Conservation (phyloP, 2,888 invertebrate species). For the Sclerodermus sp. region DNA sequence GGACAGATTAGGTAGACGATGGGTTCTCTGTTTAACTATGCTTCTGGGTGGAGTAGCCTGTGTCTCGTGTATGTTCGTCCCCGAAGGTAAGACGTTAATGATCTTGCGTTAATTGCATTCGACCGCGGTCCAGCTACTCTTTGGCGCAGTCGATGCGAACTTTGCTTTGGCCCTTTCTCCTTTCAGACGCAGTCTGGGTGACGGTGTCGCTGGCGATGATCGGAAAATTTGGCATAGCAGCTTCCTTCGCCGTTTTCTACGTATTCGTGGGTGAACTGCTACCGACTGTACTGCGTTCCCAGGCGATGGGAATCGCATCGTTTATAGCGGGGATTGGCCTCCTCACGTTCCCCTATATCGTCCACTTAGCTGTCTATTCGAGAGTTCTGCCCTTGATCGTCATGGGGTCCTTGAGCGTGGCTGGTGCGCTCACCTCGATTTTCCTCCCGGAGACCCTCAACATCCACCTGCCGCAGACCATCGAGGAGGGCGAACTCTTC, state of each 20-base stretch:
- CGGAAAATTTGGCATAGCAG: slow-evolving; percentile 69
- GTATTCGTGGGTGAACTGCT: slow-evolving; percentile 70
- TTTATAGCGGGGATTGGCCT: slow-evolving; percentile 67
- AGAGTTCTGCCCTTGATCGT: slow-evolving; percentile 65
- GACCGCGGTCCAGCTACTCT: no score
- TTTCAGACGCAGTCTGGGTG: slow-evolving; percentile 65
- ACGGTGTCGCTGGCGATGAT: slow-evolving; percentile 68
- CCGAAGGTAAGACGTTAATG: slow-evolving; percentile 68
- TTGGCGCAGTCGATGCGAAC: no score
- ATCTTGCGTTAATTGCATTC: no score
- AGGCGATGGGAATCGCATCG: slow-evolving; percentile 69
- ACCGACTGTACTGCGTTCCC: slow-evolving; percentile 68
- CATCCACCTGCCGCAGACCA: slow-evolving; percentile 66
- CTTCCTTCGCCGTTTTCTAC: slow-evolving; percentile 71
- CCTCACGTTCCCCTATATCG: slow-evolving; percentile 67
- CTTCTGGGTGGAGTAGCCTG: slow-evolving; percentile 69
- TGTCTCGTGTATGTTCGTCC: slow-evolving; percentile 67
- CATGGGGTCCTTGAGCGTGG: slow-evolving; percentile 64
- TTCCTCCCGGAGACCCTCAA: slow-evolving; percentile 68
- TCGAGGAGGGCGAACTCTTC: slow-evolving; percentile 66
- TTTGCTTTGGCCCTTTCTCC: no score
- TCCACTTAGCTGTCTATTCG: slow-evolving; percentile 65
- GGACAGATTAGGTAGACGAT: slow-evolving; percentile 67
- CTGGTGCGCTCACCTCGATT: slow-evolving; percentile 63
- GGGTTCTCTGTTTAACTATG: slow-evolving; percentile 68